Evolutionary conservation across 2,888 invertebrate species (phyloP).

Genomic region (Pteria penguin): DNA sequence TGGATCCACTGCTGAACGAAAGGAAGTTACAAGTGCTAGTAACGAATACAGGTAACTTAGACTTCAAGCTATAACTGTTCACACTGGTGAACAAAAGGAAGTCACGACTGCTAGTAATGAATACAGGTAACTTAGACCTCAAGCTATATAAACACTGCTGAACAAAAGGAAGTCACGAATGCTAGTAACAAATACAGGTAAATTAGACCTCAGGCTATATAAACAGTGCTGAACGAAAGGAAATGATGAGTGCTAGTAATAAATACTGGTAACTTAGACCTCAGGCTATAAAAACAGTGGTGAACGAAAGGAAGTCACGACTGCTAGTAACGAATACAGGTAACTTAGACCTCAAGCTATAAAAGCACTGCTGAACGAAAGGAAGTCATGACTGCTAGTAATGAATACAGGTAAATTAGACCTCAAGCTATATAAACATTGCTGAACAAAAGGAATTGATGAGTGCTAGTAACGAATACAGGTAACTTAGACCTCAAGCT

Average conservation of each 20-base stretch:
- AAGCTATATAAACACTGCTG: constrained; percentile 78
- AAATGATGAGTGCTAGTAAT: too few species aligned
- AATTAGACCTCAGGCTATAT: too few species aligned
- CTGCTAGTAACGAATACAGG: constrained; percentile 66
- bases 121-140: constrained; percentile 72
- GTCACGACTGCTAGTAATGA: constrained; percentile 58
- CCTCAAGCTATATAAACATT: too few species aligned
- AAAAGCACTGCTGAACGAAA: constrained; percentile 80
- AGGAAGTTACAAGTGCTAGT: constrained; percentile 60
- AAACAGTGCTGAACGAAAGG: too few species aligned
- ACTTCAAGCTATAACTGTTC: too few species aligned
- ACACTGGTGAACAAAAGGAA: constrained; percentile 66
- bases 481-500: too few species aligned
- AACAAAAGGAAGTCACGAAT: constrained; percentile 66
- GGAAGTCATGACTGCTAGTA: constrained; percentile 59
- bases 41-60: constrained; percentile 71
- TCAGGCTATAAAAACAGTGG: too few species aligned
- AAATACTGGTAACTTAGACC: too few species aligned
- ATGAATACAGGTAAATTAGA: constrained; percentile 70
- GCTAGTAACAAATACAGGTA: constrained; percentile 67
- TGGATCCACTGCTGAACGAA: constrained; percentile 79
- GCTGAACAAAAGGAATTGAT: constrained; percentile 68
- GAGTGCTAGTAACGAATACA: constrained; percentile 63
- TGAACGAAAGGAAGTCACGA: constrained; percentile 66
- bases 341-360: too few species aligned